A percentile compares a stretch with the other conserved stretches of the same genome.
phyloP scores from a whole-genome alignment of 64 coral and sea anemone genomes.

The Dendrophyllia cribrosa region DNA sequence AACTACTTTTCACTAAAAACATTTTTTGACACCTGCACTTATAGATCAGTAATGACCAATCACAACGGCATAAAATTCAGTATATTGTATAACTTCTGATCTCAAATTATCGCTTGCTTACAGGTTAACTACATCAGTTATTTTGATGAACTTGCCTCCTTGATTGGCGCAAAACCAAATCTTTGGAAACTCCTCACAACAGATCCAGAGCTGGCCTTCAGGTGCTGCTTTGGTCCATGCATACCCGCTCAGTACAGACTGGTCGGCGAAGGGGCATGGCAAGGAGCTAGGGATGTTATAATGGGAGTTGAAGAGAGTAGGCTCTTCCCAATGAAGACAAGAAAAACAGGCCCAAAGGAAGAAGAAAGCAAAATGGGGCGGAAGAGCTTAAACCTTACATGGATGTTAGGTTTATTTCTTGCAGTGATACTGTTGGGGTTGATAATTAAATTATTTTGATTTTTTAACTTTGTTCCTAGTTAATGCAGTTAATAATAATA shows the following conservation, averaged over 20 bases:
- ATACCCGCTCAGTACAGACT: slow-evolving; percentile 74
- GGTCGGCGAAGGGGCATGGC: slow-evolving; percentile 54
- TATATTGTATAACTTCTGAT: background rate
- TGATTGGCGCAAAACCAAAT: slow-evolving; percentile 62
- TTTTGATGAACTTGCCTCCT: slow-evolving; percentile 35
- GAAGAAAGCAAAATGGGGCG: background rate
- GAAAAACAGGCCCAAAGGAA: slow-evolving; percentile 21
- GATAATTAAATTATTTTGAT: background rate
- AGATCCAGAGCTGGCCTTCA: slow-evolving; percentile 55
- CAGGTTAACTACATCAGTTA: slow-evolving; percentile 28
- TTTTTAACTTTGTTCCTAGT: no score
- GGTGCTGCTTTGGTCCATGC: slow-evolving; percentile 72
- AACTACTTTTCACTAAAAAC: no score
- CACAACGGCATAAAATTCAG: no score
- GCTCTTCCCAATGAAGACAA: slow-evolving; percentile 28
- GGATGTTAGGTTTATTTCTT: background rate
- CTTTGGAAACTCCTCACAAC: slow-evolving; percentile 48
- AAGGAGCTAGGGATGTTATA: slow-evolving; percentile 67
- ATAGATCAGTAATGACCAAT: no score
- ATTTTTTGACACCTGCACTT: no score
- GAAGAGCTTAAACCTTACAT: background rate
- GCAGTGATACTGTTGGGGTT: background rate
- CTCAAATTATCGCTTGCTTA: background rate
- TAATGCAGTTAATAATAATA: no score
- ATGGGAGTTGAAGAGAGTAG: slow-evolving; percentile 54